These are phyloP conservation scores for Mesocricetus auratus DNA, from an alignment of 2,113 vertebrate species.

Conservation along the genomic window DNA sequence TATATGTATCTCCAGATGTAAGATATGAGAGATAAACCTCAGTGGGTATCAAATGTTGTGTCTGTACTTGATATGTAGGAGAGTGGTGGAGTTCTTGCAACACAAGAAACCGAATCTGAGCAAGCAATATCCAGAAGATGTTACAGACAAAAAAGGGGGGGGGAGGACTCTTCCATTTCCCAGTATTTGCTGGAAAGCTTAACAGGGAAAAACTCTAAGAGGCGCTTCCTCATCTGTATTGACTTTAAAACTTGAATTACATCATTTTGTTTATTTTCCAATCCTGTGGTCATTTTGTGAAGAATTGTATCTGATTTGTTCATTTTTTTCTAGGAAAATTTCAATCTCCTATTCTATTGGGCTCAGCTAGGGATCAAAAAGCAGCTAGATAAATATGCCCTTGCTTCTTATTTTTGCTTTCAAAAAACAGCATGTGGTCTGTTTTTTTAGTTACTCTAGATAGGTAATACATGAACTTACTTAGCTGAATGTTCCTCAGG, in stretches of 20 bases:
- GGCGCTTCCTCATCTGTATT: neutral
- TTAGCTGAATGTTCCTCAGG: neutral
- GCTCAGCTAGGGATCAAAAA: neutral
- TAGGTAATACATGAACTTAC: neutral
- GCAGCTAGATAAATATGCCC: neutral
- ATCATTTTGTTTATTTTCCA: slow-evolving; percentile 12
- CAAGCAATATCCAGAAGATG: neutral
- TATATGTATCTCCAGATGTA: neutral
- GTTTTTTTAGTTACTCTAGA: neutral
- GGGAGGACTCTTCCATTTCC: neutral
- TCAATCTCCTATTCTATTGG: neutral
- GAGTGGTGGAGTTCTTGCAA: no score
- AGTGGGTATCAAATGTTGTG: neutral
- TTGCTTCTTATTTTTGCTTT: neutral
- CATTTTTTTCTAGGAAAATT: neutral
- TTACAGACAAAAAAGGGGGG: neutral
- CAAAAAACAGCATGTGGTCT: neutral
- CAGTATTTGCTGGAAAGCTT: neutral
- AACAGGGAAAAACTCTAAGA: neutral
- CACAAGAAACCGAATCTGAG: neutral
- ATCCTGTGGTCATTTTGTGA: neutral
- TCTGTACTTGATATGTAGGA: neutral
- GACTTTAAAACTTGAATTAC: neutral
- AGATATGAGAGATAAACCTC: neutral
- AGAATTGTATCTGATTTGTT: neutral